Conservation (phyloP, 2,888 invertebrate genomes). For the Clistopyga incitator region DNA sequence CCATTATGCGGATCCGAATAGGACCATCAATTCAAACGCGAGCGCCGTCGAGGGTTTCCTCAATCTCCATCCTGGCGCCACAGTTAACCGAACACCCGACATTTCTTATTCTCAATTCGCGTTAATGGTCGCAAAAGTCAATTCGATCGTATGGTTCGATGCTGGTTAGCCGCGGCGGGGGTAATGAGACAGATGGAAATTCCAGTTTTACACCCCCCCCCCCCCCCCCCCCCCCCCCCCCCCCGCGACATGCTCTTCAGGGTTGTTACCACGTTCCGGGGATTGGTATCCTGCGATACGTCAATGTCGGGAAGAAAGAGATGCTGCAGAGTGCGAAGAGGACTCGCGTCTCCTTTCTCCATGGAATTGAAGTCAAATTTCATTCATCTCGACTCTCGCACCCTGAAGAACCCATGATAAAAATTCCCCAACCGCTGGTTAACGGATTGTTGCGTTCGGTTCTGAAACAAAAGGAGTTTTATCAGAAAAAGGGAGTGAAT, state of each 20-base stretch:
- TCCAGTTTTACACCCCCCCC: slow-evolving; percentile 42
- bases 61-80: slow-evolving; percentile 16
- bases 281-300: slow-evolving; percentile 70
- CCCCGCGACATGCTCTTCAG: slow-evolving; percentile 32
- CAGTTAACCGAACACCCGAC: slow-evolving; percentile 40
- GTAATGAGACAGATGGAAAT: slow-evolving; percentile 22
- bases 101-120: slow-evolving; percentile 71
- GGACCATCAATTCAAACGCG: slow-evolving; percentile 69
- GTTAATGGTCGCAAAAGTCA: slow-evolving; percentile 66
- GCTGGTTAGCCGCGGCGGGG: slow-evolving; percentile 33
- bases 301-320: slow-evolving; percentile 67
- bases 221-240: slow-evolving; percentile 37
- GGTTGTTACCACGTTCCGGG: slow-evolving; percentile 51
- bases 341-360: slow-evolving; percentile 55
- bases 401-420: slow-evolving; percentile 41
- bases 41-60: slow-evolving; percentile 31
- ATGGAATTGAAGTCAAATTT: slow-evolving; percentile 65
- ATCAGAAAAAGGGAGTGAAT: slow-evolving; percentile 50
- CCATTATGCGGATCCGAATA: slow-evolving; percentile 71
- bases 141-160: slow-evolving; percentile 52
- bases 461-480: no score
- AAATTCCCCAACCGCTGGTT: slow-evolving; percentile 59
- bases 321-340: slow-evolving; percentile 36
- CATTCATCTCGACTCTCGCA: slow-evolving; percentile 47
- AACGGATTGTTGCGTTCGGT: slow-evolving; percentile 68